phyloP scores from a whole-genome alignment of 2,113 vertebrate species.

The Hypocryptadius cinnamomeus region DNA sequence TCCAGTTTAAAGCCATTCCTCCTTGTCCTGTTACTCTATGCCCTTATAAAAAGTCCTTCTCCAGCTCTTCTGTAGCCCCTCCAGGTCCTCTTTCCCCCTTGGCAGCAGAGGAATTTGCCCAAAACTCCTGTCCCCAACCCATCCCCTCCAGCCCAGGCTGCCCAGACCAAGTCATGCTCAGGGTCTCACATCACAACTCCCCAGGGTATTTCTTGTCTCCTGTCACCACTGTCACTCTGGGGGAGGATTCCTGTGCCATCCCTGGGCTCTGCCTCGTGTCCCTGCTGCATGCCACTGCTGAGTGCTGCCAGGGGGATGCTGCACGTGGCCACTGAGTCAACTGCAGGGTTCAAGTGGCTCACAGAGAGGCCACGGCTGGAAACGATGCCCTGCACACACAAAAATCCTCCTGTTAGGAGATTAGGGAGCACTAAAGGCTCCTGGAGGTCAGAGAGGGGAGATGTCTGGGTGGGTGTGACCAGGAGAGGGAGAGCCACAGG shows the following conservation, averaged over 20 bases:
- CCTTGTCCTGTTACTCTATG: not conserved
- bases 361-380: not conserved
- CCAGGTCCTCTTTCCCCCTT: not conserved
- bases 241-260: not conserved
- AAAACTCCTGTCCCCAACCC: not conserved
- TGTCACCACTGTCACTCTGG: not conserved
- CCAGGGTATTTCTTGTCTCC: not conserved
- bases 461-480: not conserved
- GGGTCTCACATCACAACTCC: not conserved
- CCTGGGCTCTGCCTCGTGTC: constrained; percentile 29
- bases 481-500: not conserved
- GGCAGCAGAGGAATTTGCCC: not conserved
- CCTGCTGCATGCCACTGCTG: not conserved
- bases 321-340: not conserved
- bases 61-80: not conserved
- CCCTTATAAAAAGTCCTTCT: not conserved
- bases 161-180: fast-evolving
- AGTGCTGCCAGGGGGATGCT: not conserved
- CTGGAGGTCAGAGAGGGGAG: not conserved
- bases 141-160: not conserved
- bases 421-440: not conserved
- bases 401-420: not conserved
- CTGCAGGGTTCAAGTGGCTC: constrained; percentile 19
- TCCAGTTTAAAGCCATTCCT: not conserved
- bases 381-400: not conserved